Conservation (phyloP, 2,888 invertebrate genomes). For the Tolmerus cingulatus region DNA sequence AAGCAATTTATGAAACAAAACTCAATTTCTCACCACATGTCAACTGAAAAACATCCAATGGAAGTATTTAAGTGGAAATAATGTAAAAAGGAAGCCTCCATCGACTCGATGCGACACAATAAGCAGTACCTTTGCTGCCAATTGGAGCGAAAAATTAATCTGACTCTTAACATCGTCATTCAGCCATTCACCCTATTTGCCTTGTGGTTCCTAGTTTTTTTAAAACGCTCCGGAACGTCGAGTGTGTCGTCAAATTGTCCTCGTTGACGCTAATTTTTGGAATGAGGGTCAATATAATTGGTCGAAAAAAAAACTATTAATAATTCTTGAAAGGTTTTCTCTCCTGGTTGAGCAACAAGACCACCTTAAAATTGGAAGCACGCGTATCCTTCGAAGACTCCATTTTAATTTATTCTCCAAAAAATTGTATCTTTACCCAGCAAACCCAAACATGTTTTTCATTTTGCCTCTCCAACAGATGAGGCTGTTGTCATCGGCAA, state of each 20-base stretch:
- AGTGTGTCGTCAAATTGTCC: neutral
- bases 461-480: neutral
- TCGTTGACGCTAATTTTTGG: neutral
- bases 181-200: neutral
- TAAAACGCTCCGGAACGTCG: neutral
- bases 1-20: neutral
- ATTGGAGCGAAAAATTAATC: neutral
- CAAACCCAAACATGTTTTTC: neutral
- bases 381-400: neutral
- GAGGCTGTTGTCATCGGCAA: neutral
- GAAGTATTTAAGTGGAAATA: neutral
- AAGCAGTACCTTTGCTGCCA: neutral
- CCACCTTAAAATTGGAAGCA: neutral
- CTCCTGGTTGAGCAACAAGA: neutral
- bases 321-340: neutral
- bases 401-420: neutral
- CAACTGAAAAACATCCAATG: neutral
- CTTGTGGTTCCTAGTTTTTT: neutral
- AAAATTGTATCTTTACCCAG: neutral
- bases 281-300: neutral
- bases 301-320: neutral
- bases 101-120: neutral
- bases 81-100: neutral
- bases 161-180: neutral
- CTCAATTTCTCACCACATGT: neutral